phyloP scores from a whole-genome alignment of 2,113 vertebrate genomes.

The Malurus elegans region DNA sequence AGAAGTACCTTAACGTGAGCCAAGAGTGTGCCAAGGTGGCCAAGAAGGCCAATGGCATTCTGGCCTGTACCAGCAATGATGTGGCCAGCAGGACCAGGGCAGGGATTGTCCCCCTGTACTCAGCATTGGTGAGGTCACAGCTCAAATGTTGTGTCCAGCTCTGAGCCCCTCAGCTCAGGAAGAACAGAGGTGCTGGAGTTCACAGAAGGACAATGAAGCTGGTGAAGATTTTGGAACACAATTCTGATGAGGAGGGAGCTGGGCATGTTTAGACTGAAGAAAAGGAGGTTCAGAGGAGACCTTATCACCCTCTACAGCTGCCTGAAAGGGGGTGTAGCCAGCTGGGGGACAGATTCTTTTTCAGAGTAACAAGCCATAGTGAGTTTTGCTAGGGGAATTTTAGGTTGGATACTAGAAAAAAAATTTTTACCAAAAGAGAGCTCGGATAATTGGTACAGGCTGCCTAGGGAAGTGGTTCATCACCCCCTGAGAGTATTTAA shows the following conservation, averaged over 20 bases:
- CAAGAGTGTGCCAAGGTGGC: not conserved
- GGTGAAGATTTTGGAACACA: not conserved
- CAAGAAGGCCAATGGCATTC: not conserved
- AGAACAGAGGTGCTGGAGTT: too few species aligned
- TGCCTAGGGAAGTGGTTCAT: not conserved
- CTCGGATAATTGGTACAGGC: not conserved
- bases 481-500: not conserved
- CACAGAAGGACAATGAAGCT: not conserved
- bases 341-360: not conserved
- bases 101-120: not conserved
- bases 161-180: not conserved
- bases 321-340: not conserved
- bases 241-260: not conserved
- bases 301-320: not conserved
- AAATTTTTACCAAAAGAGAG: rapidly evolving
- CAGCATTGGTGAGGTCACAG: not conserved
- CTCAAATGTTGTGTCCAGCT: not conserved
- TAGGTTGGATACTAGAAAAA: not conserved
- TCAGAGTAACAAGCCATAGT: not conserved
- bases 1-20: not conserved
- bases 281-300: not conserved
- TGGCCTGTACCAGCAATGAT: not conserved
- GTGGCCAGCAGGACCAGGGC: not conserved
- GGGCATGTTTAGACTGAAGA: not conserved
- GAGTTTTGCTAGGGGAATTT: not conserved